Evolutionary conservation across 2,888 invertebrate species (phyloP), one percentile per base, ranked within the genome.

Genomic region (Mactromeris polynyma): DNA sequence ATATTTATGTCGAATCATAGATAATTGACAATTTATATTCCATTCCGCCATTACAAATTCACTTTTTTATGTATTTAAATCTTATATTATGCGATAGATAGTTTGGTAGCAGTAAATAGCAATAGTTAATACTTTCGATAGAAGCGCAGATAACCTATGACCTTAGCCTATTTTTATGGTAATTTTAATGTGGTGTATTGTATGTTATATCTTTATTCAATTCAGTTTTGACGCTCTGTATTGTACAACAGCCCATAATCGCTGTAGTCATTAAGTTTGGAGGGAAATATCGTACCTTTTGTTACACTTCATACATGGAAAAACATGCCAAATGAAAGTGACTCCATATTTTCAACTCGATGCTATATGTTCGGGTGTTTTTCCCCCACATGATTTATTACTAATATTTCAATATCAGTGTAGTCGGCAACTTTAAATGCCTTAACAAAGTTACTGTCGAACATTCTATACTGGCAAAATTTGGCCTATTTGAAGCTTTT

Each of bases 21-120:
- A 26, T 73, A 73, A 73, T 73, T 73, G 73, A 73, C 73, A 36
- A 73, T 73, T 73, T 73, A 73, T 73, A 73, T 2, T 33, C 73
- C 33, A 9, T 73, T 26, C 36, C 11, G 14, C 36, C 19, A 73
- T 33, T 73, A 73, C 11, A 17, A 73, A 73, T 73, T 73, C 73
- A 73, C 31, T 73, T 73, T 73, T 73, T 73, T 33, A 19, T 31
- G 33, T 73, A 33, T 36, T 73, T 33, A 73, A 36, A 33, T 33
- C 19, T 73, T 73, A 19, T 73, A 33, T 17, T 64, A 26, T 26
- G 26, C 58, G n/a, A 33, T 33, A 33, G 26, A 73, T 73, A 19
- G 33, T 73, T 36, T 73, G 33, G 36, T 73, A 36, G 73, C 36
- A 73, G 33, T 73, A 33, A 73, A 73, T 33, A 73, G 19, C 17